Conservation (phyloP, 2,113 vertebrate genomes). For the Salvelinus fontinalis region DNA sequence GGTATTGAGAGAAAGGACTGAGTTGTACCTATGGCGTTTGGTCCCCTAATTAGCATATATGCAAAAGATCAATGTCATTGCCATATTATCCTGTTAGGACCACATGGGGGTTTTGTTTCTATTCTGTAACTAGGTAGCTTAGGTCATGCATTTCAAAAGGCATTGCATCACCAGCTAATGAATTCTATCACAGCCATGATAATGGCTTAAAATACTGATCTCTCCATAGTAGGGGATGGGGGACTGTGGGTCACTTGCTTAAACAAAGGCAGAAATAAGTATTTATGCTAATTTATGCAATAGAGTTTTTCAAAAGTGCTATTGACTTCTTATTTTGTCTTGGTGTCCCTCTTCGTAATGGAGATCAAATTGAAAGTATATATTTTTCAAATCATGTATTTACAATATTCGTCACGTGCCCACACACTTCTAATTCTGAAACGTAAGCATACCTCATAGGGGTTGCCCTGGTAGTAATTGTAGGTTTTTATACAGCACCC, state of each 20-base stretch:
- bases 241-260: neutral
- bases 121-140: neutral
- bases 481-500: too few relatives aligned
- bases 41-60: neutral
- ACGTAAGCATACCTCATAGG: too few relatives aligned
- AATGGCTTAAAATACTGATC: slow-evolving; percentile 2
- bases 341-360: too few relatives aligned
- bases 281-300: neutral
- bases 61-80: too few relatives aligned
- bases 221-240: neutral
- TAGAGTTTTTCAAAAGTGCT: neutral
- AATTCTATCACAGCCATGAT: neutral
- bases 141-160: neutral
- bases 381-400: too few relatives aligned
- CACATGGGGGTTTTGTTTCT: neutral
- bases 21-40: neutral
- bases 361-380: too few relatives aligned
- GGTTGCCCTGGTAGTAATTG: too few relatives aligned
- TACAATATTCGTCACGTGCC: too few relatives aligned
- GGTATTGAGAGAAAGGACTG: neutral
- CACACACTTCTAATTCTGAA: too few relatives aligned
- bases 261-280: neutral
- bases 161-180: neutral
- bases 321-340: neutral
- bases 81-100: neutral